Conservation (phyloP, 2,888 invertebrate species). For the Andrena marginata region DNA sequence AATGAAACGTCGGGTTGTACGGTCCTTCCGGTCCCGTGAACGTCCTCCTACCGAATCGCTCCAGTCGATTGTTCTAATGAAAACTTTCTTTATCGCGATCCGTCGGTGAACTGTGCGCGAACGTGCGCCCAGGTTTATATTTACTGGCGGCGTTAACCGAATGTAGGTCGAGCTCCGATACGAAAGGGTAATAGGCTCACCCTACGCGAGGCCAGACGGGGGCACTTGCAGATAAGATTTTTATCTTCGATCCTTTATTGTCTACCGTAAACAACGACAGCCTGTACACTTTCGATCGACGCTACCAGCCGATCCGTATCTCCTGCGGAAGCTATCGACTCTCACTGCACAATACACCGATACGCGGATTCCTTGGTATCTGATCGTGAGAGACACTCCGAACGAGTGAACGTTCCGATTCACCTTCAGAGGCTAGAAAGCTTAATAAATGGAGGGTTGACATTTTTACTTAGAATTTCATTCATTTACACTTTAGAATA, state of each 20-base stretch:
- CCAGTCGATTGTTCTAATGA: slow-evolving; percentile 20
- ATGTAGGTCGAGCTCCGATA: slow-evolving; percentile 54
- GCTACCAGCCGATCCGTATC: slow-evolving; percentile 5
- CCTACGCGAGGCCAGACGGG: slow-evolving; percentile 8
- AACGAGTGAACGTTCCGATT: too few species aligned
- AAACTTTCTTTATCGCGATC: slow-evolving; percentile 31
- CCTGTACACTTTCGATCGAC: slow-evolving; percentile 16
- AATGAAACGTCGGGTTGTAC: neutral
- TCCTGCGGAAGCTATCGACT: neutral
- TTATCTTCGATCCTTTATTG: slow-evolving; percentile 36
- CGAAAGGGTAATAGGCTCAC: slow-evolving; percentile 31
- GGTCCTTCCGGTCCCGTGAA: neutral
- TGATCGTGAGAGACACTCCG: neutral
- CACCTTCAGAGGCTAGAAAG: too few species aligned
- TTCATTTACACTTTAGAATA: too few species aligned
- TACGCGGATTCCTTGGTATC: slow-evolving; percentile 24
- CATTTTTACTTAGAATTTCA: too few species aligned
- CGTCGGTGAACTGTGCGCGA: slow-evolving; percentile 1
- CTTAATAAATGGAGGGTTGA: too few species aligned
- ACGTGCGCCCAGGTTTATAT: slow-evolving; percentile 39
- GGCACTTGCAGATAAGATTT: slow-evolving; percentile 45
- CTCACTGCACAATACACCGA: neutral
- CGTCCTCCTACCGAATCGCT: too few species aligned
- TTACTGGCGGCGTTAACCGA: slow-evolving; percentile 29
- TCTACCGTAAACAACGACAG: slow-evolving; percentile 41